These are phyloP conservation scores for Cherax quadricarinatus DNA, from an alignment of 1,140 invertebrate species.

Conservation along the genomic window DNA sequence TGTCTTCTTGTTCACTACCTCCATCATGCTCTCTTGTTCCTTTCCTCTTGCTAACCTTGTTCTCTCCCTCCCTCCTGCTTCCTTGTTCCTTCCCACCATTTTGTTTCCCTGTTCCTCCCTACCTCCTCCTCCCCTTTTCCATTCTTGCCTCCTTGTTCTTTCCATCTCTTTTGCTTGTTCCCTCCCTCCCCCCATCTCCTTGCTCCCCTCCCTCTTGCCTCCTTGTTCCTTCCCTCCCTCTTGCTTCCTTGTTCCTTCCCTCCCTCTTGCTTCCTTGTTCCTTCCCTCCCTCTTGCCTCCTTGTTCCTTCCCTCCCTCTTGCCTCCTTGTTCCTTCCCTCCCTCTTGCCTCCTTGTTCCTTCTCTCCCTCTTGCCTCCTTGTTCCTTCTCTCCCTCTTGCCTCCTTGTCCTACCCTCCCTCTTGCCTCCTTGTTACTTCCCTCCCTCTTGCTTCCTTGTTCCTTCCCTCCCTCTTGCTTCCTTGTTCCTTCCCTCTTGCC, in stretches of 20 bases:
- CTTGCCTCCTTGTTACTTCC: too few relatives aligned
- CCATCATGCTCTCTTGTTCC: too few relatives aligned
- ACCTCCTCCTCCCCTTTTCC: not conserved
- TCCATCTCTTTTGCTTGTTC: not conserved
- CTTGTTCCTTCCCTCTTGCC: too few relatives aligned
- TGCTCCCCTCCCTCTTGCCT: slow-evolving; percentile 7
- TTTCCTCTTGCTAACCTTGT: not conserved
- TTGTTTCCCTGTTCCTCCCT: too few relatives aligned
- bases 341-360: not conserved
- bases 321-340: not conserved
- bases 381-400: too few relatives aligned
- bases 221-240: too few relatives aligned
- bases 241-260: not conserved
- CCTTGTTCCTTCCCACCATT: not conserved
- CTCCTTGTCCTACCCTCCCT: too few relatives aligned
- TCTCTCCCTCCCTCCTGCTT: not conserved
- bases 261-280: not conserved
- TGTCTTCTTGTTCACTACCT: too few relatives aligned
- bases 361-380: not conserved
- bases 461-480: too few relatives aligned
- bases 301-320: not conserved
- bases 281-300: not conserved
- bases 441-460: too few relatives aligned
- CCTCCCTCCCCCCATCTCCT: not conserved
- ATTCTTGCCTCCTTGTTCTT: not conserved